Percentiles rank a stretch among this genome's conserved stretches.
Conservation (phyloP, 2,888 invertebrate species). For the Tetragonula carbonaria region DNA sequence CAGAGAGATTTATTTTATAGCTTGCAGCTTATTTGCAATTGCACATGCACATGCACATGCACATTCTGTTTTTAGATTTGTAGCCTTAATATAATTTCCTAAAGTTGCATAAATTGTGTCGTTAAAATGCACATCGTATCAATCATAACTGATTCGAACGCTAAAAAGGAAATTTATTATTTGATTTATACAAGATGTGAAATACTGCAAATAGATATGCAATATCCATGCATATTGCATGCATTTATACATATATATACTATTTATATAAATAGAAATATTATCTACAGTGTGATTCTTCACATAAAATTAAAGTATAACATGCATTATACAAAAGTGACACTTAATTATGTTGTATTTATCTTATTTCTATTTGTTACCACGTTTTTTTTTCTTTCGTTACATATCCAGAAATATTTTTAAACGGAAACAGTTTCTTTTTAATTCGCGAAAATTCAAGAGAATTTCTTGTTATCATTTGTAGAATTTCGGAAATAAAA, state of each 20-base stretch:
- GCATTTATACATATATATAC: too few species aligned
- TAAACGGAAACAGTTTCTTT: background rate
- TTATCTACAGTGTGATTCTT: background rate
- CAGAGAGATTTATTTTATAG: slow-evolving; percentile 54
- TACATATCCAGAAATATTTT: background rate
- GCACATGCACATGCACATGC: slow-evolving; percentile 5
- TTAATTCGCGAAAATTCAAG: background rate
- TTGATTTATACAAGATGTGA: background rate
- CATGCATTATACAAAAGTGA: too few species aligned
- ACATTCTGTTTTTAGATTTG: slow-evolving; percentile 21
- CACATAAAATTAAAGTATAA: background rate
- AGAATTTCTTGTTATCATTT: too few species aligned
- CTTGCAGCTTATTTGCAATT: slow-evolving; percentile 35
- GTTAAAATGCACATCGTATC: background rate
- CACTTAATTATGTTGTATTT: too few species aligned
- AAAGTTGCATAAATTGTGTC: slow-evolving; percentile 2
- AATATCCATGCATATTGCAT: too few species aligned
- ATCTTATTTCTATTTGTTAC: too few species aligned
- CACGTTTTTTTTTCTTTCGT: too few species aligned
- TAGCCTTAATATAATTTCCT: background rate
- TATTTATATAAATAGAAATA: background rate
- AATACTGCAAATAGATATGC: too few species aligned
- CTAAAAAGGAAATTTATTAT: background rate
- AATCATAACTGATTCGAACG: background rate
- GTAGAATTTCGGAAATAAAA: too few species aligned